Evolutionary conservation across 2,888 invertebrate genomes (phyloP).

Genomic region (Lasioglossum morio): DNA sequence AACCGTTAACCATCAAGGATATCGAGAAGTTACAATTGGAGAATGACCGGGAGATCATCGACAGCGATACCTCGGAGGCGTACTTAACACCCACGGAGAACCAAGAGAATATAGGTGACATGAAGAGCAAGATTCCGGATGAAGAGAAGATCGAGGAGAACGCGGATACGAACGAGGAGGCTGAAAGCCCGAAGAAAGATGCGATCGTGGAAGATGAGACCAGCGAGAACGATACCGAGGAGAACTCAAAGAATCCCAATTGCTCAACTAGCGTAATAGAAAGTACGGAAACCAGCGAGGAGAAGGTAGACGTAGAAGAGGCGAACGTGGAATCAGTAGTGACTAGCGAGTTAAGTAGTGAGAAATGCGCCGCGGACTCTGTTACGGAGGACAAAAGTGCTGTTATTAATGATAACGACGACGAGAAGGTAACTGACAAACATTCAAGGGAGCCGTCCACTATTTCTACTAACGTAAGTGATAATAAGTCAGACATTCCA

Average conservation of each 20-base stretch:
- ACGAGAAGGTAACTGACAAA: conserved; percentile 80
- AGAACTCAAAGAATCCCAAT: conserved; percentile 78
- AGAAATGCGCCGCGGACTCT: conserved; percentile 73
- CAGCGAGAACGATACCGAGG: conserved; percentile 75
- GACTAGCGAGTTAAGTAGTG: conserved; percentile 80
- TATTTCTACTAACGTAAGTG: conserved; percentile 84
- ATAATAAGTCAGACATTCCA: conserved; percentile 78
- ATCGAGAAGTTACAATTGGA: conserved; percentile 71
- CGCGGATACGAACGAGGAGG: conserved; percentile 59
- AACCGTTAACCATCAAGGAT: conserved; percentile 59
- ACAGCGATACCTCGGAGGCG: conserved; percentile 89
- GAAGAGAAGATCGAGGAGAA: conserved; percentile 72
- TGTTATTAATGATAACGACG: conserved; percentile 81
- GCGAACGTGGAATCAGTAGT: conserved; percentile 66
- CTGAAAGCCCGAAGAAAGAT: conserved; percentile 72
- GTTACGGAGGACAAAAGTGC: conserved; percentile 77
- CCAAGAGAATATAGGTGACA: conserved; percentile 67
- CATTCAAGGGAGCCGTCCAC: conserved; percentile 83
- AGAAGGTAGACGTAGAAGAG: conserved; percentile 70
- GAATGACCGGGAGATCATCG: conserved; percentile 87
- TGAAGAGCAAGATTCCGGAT: conserved; percentile 68
- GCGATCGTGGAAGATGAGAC: conserved; percentile 48
- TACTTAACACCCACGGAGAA: conserved; percentile 89
- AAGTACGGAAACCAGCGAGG: conserved; percentile 68
- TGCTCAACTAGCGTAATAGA: conserved; percentile 82